Evolutionary conservation across 2,113 vertebrate species (phyloP).

Genomic region (Peromyscus leucopus): DNA sequence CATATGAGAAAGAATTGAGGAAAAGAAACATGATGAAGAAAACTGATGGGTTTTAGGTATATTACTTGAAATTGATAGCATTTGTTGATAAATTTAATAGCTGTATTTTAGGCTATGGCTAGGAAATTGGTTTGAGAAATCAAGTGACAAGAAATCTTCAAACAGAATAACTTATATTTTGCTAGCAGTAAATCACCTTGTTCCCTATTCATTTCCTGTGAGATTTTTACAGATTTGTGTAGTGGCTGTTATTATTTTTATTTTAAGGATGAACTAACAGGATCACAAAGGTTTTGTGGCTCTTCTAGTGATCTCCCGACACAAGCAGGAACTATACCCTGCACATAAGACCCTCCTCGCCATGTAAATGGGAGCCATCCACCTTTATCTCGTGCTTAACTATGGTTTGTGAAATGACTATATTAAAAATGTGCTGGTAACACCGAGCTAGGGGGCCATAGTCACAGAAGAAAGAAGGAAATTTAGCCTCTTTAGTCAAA

Average conservation of each 20-base stretch:
- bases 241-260: neutral
- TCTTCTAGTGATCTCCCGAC: neutral
- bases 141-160: constrained; percentile 17
- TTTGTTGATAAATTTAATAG: neutral
- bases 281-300: neutral
- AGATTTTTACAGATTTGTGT: neutral
- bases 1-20: neutral
- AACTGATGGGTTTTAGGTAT: constrained; percentile 26
- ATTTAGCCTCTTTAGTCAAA: constrained; percentile 68
- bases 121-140: constrained; percentile 2
- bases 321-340: neutral
- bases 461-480: constrained; percentile 56
- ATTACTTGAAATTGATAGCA: neutral
- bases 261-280: neutral
- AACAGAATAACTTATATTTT: neutral
- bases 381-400: constrained; percentile 40
- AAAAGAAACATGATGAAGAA: neutral
- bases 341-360: neutral
- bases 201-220: neutral
- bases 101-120: neutral
- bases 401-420: constrained; percentile 51
- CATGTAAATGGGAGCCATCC: constrained; percentile 12
- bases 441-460: neutral
- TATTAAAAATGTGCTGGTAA: constrained; percentile 59
- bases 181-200: neutral